Conservation (phyloP, 2,888 invertebrate genomes). For the Drosophila macrothrix region DNA sequence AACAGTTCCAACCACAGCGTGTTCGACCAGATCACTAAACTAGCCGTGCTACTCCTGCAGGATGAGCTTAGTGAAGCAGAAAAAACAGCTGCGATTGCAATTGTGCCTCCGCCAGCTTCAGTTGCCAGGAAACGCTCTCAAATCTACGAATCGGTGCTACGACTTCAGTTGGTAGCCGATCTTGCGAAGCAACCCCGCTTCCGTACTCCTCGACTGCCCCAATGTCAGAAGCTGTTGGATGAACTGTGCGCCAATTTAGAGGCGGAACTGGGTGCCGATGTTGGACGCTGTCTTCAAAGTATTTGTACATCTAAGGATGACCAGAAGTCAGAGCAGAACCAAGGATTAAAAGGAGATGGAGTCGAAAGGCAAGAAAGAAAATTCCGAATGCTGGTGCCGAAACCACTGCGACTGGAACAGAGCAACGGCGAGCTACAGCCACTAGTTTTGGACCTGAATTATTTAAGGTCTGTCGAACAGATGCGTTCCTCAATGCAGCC, state of each 20-base stretch:
- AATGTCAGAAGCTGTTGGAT: conserved; percentile 26
- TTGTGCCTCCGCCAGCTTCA: neutral
- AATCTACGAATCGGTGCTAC: conserved; percentile 29
- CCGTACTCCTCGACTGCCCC: conserved; percentile 1
- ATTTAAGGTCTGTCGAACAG: conserved; percentile 22
- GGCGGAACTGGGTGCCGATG: conserved; percentile 12
- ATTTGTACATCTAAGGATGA: conserved; percentile 3
- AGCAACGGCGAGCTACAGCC: neutral
- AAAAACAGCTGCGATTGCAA: conserved; percentile 32
- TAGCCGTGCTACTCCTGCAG: conserved; percentile 13
- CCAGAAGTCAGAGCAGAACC: neutral
- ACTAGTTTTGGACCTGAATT: neutral
- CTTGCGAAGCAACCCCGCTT: neutral
- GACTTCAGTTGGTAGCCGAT: neutral
- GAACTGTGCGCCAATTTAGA: conserved; percentile 17
- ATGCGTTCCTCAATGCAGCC: conserved; percentile 18
- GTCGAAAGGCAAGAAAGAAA: too few species aligned
- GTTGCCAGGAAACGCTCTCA: conserved; percentile 21
- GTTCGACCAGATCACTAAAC: conserved; percentile 28
- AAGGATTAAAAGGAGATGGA: neutral
- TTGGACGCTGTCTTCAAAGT: conserved; percentile 21
- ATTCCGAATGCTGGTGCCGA: conserved; percentile 16
- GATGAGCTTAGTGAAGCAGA: conserved; percentile 27
- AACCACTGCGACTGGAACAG: conserved; percentile 19
- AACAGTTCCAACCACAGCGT: conserved; percentile 15